A percentile compares a stretch with the other conserved stretches of the same genome.
phyloP scores from a whole-genome alignment of 2,797 vertebrate genomes.

The Oreochromis grahami region DNA sequence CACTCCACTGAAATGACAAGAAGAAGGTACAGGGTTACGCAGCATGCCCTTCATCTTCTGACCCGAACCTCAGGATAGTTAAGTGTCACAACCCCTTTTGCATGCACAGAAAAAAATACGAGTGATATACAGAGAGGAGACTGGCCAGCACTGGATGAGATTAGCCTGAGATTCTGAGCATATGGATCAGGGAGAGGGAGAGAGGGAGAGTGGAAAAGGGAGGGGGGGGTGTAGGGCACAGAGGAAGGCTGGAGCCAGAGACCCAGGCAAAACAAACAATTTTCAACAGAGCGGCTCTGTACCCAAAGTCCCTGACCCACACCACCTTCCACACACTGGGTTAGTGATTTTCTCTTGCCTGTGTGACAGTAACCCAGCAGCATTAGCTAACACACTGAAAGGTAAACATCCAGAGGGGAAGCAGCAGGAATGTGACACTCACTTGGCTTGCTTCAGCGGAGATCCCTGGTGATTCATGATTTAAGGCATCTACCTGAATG shows the following conservation, averaged over 20 bases:
- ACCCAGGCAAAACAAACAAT: conserved; percentile 75
- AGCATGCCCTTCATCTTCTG: conserved; percentile 71
- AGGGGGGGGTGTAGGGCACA: not conserved
- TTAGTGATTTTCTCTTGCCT: conserved; percentile 53
- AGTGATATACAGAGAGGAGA: conserved; percentile 6
- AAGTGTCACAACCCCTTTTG: conserved; percentile 13
- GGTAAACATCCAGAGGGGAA: conserved; percentile 15
- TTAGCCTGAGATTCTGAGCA: conserved; percentile 68
- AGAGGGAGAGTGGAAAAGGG: conserved; percentile 32
- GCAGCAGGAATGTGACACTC: conserved; percentile 48
- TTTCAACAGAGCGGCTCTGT: conserved; percentile 78
- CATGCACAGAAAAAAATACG: not conserved
- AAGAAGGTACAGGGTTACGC: conserved; percentile 61
- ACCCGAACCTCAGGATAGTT: conserved; percentile 9
- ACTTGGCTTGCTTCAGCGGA: conserved; percentile 65
- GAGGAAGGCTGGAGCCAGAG: conserved; percentile 52
- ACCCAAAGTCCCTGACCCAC: conserved; percentile 68
- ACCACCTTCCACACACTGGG: conserved; percentile 51
- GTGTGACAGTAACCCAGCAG: conserved; percentile 10
- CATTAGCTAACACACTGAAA: conserved; percentile 9
- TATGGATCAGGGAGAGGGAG: conserved; percentile 55
- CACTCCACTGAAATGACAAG: conserved; percentile 78
- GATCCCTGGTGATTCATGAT: conserved; percentile 67
- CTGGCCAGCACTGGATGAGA: conserved; percentile 50
- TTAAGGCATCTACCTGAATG: conserved; percentile 70